phyloP scores from a whole-genome alignment of 2,113 vertebrate species.

The Brachypodius melanocephalos region DNA sequence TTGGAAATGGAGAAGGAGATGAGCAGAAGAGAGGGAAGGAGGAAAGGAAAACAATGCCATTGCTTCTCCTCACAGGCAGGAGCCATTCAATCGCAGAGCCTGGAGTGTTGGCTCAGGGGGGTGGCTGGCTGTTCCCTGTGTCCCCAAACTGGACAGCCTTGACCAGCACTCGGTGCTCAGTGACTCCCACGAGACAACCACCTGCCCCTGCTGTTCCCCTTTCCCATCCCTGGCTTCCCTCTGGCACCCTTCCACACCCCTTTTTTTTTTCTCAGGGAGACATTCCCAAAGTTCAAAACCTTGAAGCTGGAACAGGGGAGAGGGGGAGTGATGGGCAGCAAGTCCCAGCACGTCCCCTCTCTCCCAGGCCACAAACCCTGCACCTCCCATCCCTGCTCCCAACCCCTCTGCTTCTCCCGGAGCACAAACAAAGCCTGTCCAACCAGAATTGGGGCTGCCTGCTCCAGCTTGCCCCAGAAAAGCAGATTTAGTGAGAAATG shows the following conservation, averaged over 20 bases:
- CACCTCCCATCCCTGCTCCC: constrained; percentile 47
- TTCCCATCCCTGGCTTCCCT: neutral
- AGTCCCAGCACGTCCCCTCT: constrained; percentile 57
- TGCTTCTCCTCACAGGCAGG: neutral
- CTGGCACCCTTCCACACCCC: neutral
- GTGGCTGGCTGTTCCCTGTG: neutral
- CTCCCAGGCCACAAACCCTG: neutral
- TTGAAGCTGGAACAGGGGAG: neutral
- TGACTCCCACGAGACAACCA: neutral
- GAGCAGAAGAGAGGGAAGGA: neutral
- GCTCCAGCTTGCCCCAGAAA: constrained; percentile 63
- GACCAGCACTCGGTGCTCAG: neutral
- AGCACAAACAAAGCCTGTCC: constrained; percentile 61
- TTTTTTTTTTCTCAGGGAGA: constrained; percentile 22
- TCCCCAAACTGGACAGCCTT: neutral
- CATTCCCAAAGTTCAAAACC: constrained; percentile 56
- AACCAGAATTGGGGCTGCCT: constrained; percentile 66
- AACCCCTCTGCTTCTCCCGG: neutral
- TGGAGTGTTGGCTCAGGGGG: neutral
- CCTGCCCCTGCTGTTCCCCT: neutral
- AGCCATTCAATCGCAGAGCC: neutral
- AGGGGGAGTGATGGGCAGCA: constrained; percentile 29
- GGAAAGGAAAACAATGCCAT: neutral
- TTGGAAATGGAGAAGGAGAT: neutral
- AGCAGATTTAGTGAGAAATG: constrained; percentile 18